A percentile compares a stretch with the other conserved stretches of the same genome.
These are phyloP conservation scores for Cosmia pyralina DNA, from an alignment of 2,888 invertebrate species.

Conservation along the genomic window DNA sequence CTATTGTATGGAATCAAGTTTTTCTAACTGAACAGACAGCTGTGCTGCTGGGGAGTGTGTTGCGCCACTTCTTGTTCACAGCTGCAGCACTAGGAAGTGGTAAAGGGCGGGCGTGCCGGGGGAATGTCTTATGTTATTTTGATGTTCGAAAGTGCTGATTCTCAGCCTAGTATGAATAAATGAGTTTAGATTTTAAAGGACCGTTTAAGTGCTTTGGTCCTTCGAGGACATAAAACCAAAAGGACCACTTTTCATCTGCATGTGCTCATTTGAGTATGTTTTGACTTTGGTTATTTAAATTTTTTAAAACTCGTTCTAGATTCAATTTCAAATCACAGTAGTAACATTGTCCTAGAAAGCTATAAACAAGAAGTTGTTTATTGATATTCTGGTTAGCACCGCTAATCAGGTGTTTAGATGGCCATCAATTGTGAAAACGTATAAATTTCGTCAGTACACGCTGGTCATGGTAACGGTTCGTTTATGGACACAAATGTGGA, in stretches of 20 bases:
- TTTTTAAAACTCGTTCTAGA: neutral
- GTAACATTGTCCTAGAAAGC: slow-evolving; percentile 37
- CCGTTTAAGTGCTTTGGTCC: neutral
- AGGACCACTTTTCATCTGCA: neutral
- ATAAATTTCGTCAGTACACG: slow-evolving; percentile 36
- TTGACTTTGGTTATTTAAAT: no score
- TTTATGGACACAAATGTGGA: slow-evolving; percentile 9
- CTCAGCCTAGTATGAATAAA: no score
- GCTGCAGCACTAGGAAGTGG: no score
- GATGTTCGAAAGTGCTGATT: no score
- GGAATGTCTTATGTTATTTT: no score
- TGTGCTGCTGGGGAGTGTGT: no score
- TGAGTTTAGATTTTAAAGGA: neutral
- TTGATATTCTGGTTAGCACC: slow-evolving; percentile 40
- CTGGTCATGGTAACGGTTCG: slow-evolving; percentile 48
- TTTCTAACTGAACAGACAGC: no score
- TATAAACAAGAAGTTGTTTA: slow-evolving; percentile 24
- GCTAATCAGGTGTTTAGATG: slow-evolving; percentile 52
- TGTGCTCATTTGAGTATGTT: neutral
- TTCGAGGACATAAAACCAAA: neutral
- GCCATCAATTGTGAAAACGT: slow-evolving; percentile 36
- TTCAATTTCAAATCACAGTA: slow-evolving; percentile 18
- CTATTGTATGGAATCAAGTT: no score
- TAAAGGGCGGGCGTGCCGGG: no score
- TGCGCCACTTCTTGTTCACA: no score